A percentile compares a stretch with the other conserved stretches of the same genome.
These are phyloP conservation scores for Solea senegalensis DNA, from an alignment of 2,113 vertebrate genomes.

Conservation along the genomic window DNA sequence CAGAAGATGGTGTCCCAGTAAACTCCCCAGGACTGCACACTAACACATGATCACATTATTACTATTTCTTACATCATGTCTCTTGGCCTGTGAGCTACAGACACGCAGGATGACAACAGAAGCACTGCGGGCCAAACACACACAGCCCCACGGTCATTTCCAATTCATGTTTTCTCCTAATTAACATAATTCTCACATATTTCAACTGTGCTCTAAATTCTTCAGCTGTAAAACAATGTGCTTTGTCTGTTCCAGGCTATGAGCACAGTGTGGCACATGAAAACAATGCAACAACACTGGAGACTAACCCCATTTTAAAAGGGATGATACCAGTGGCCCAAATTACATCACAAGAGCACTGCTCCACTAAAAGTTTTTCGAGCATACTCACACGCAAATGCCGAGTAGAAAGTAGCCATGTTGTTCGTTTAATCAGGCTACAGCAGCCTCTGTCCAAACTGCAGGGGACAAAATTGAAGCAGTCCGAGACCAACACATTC, in stretches of 20 bases:
- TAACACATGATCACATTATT: conserved; percentile 68
- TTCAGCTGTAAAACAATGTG: conserved; percentile 65
- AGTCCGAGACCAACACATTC: conserved; percentile 6
- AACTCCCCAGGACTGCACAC: conserved; percentile 55
- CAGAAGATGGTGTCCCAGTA: conserved; percentile 64
- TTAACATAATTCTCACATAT: conserved; percentile 76
- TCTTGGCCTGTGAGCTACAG: conserved; percentile 75
- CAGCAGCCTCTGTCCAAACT: conserved; percentile 30
- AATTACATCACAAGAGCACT: conserved; percentile 72
- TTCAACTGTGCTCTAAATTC: conserved; percentile 68
- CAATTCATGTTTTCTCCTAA: conserved; percentile 66
- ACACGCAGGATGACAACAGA: conserved; percentile 72
- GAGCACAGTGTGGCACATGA: conserved; percentile 58
- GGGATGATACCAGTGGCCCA: conserved; percentile 65
- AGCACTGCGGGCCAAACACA: conserved; percentile 72
- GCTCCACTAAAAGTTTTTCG: conserved; percentile 68
- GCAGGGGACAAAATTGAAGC: conserved; percentile 14
- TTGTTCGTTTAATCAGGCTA: conserved; percentile 45
- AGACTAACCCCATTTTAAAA: conserved; percentile 63
- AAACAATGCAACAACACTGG: conserved; percentile 68
- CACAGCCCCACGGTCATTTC: conserved; percentile 60
- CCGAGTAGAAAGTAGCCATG: conserved; percentile 34
- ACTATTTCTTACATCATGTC: conserved; percentile 80
- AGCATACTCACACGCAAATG: conserved; percentile 46
- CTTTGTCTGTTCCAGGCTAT: conserved; percentile 72